Base-by-base conservation (phyloP, 2,113 vertebrate species). In the Pollachius pollachius region DNA sequence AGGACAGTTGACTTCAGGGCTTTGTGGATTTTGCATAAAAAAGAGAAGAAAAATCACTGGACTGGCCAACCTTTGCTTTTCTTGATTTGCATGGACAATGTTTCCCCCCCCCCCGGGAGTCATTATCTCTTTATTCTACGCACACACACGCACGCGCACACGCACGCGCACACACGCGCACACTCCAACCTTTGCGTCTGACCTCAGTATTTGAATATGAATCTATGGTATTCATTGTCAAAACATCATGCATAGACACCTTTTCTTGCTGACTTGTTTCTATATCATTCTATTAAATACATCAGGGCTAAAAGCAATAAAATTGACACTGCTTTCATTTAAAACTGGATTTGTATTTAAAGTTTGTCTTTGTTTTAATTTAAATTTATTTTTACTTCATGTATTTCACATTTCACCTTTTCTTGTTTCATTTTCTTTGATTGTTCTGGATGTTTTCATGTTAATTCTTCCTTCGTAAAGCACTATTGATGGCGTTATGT, bases 151-250 rank as follows among this genome's bases (percentile, higher is more conserved):
- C 65, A 73, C 67, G 69, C 52, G 27, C 18, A 60, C 25, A 60
- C 57, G 7, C 52, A 52, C 21, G 21, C 61, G 56, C 65, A 71
- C 67, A 70, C 52, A 30, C 19, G 41, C 17, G 41, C 58, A 21
- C 64, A 21, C 37, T 15, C n/a, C 12, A n/a, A 19, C 57, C 48
- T 13, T 60, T 52, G 62, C 48, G 68, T 81, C 79, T 87, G 83
- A 88, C 84, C 81, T 68, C 0, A 64, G 87, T 84, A 88, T 89
- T 85, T 87, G 83, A 84, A 81, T 78, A 79, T 77, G 85, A 84
- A 87, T 81, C 77, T 73, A 74, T 65, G 0, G 65, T 87, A 84
- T 88, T 83, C 84, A 52, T 70, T 72, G 63, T 68, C 68, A 79
- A 65, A 73, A 34, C 4, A 34, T 23, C 23, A 23, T 23, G 23